Base-by-base conservation (phyloP, 2,113 vertebrate species). In the Gymnogyps californianus region DNA sequence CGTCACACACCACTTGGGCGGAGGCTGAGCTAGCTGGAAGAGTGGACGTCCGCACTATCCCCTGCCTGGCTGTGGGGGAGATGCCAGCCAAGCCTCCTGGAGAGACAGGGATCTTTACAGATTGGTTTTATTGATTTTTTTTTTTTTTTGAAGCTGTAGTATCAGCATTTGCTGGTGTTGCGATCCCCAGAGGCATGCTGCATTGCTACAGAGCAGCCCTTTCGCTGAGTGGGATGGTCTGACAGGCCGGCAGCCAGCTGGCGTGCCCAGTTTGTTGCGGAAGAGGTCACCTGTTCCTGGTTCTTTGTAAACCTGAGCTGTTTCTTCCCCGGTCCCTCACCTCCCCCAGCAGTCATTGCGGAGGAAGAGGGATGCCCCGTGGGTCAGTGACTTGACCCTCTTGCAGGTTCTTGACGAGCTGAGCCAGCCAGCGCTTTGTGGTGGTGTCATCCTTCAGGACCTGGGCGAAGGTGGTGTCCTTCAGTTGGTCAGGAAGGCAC, bases 371-470 rank as follows among this genome's bases (percentile, higher is more conserved):
- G 91, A 99, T 99, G 91, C 99, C 99, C 67, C 99, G 96, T 26
- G 99, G 99, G 88, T 99, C 99, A 21, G 99, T 99, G 93, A 99
- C 99, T 96, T 99, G 99, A 86, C 99, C 99, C 96, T 99, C 99
- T 92, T 99, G 99, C 93, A 99, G 99, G 98, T 99, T 99, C 97
- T 99, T 99, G 82, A 99, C 99, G 26, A 99, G 98, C 98, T 99
- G 99, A 88, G 99, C 99, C 91, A 99, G 99, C 99, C 99, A 99
- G 98, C 99, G 99, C 97, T 99, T 99, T 26, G 99, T 99, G 98
- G 99, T 99, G 95, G 99, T 99, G 98, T 99, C 99, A 38, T 99
- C 99, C 98, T 99, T 99, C 98, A 99, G 98, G 95, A 99, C 99
- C 98, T 99, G 99, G 95, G 99, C 99, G 1, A 99, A 99, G 77